Percentiles rank a stretch among this genome's conserved stretches.
These are phyloP conservation scores for Ceratitis capitata DNA, from an alignment of 1,140 invertebrate genomes.

Conservation along the genomic window DNA sequence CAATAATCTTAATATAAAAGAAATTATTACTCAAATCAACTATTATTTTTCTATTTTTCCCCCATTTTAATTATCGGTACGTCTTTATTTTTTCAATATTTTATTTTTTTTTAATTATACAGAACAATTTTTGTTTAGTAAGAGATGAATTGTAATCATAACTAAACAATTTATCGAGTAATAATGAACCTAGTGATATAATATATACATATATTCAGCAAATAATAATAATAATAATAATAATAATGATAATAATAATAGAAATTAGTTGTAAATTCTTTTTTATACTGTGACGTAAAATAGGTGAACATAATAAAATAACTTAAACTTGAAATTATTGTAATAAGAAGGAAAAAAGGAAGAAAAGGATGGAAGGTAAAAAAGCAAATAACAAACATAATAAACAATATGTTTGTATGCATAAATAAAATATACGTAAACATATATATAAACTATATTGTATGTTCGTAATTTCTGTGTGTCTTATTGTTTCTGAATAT, in stretches of 20 bases:
- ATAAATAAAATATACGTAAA: slow-evolving; percentile 1
- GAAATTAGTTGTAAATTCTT: slow-evolving; percentile 39
- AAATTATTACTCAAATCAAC: slow-evolving; percentile 23
- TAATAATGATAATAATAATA: too few species aligned
- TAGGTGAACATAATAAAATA: slow-evolving; percentile 29
- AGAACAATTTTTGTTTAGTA: not conserved
- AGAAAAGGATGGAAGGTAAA: not conserved
- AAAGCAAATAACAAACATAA: not conserved
- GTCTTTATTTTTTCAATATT: not conserved
- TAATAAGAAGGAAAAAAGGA: not conserved
- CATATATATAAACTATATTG: not conserved
- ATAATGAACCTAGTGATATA: slow-evolving; percentile 39
- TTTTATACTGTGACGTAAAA: slow-evolving; percentile 40
- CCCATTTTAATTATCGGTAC: too few species aligned
- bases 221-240: slow-evolving; percentile 33
- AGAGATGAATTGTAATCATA: slow-evolving; percentile 4
- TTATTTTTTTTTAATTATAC: not conserved
- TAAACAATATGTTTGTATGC: not conserved
- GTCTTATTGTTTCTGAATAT: slow-evolving; percentile 30
- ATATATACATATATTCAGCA: not conserved
- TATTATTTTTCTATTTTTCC: not conserved
- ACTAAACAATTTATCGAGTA: slow-evolving; percentile 17
- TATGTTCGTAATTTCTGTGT: slow-evolving; percentile 30
- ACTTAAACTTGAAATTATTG: slow-evolving; percentile 17
- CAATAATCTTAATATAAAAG: slow-evolving; percentile 12